Percentiles rank a stretch among this genome's conserved stretches.
These are phyloP conservation scores for Jacana jacana DNA, from an alignment of 2,113 vertebrate species.

Conservation along the genomic window DNA sequence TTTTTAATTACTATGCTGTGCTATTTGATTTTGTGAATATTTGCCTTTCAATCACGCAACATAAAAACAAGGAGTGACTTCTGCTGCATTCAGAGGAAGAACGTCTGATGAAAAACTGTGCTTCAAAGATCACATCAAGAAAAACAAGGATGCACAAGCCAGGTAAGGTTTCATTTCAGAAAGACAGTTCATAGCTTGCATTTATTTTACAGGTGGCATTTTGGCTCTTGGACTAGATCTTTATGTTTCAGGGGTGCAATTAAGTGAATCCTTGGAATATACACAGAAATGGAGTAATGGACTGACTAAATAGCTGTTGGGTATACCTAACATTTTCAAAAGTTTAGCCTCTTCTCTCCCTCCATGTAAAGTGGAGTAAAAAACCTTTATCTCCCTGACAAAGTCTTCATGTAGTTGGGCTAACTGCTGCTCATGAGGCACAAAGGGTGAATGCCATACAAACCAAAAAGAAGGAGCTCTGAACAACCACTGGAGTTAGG, in stretches of 20 bases:
- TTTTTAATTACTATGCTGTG: not conserved
- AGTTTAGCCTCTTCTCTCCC: not conserved
- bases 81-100: not conserved
- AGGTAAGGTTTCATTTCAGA: not conserved
- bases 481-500: not conserved
- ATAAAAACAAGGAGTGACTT: not conserved
- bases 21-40: not conserved
- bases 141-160: not conserved
- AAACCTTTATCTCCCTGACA: not conserved
- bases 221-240: not conserved
- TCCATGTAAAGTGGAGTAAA: fast-evolving
- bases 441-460: not conserved
- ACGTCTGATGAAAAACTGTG: not conserved
- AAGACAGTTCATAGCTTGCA: not conserved
- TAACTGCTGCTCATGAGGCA: not conserved
- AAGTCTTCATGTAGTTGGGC: not conserved
- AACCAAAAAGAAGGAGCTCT: not conserved
- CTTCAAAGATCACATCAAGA: not conserved
- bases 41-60: not conserved
- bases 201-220: not conserved
- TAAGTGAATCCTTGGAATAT: not conserved
- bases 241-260: not conserved
- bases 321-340: not conserved
- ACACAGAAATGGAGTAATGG: not conserved
- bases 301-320: not conserved